phyloP scores from a whole-genome alignment of 1,140 invertebrate genomes.

The Telenomus remus region DNA sequence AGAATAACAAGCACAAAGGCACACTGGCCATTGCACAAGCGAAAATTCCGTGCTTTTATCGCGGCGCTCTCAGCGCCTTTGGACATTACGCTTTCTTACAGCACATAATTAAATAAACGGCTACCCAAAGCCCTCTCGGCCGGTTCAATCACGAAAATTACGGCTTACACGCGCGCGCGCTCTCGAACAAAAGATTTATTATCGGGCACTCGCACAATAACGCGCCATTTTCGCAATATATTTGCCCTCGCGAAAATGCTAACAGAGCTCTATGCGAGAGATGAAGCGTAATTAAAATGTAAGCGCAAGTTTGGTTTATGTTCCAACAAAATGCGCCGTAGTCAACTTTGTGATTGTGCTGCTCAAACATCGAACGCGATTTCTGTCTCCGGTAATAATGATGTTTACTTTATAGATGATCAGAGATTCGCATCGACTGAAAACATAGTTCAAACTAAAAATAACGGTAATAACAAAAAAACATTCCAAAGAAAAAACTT shows the following conservation, averaged over 20 bases:
- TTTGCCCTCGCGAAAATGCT: neutral
- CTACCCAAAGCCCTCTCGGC: constrained; percentile 21
- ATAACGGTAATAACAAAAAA: no score
- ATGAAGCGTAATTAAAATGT: constrained; percentile 16
- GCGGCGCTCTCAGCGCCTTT: constrained; percentile 26
- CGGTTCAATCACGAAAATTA: constrained; percentile 51
- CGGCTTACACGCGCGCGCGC: constrained; percentile 8
- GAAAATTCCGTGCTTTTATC: constrained; percentile 43
- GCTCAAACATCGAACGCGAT: constrained; percentile 1
- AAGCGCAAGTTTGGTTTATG: constrained; percentile 9
- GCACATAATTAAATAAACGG: constrained; percentile 54
- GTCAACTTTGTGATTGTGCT: constrained; percentile 4
- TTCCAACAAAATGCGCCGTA: neutral
- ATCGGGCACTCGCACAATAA: constrained; percentile 12
- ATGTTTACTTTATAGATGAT: constrained; percentile 12
- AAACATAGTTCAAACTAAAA: no score
- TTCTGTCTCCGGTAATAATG: constrained; percentile 5
- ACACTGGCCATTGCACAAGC: constrained; percentile 31
- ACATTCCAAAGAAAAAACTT: no score
- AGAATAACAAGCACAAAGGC: constrained; percentile 48
- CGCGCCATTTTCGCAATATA: constrained; percentile 6
- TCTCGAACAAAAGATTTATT: constrained; percentile 45
- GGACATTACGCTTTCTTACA: constrained; percentile 42
- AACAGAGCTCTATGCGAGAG: neutral
- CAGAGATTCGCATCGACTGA: no score